Conservation (phyloP, 2,888 invertebrate species). For the Sylvicola fuscatus region DNA sequence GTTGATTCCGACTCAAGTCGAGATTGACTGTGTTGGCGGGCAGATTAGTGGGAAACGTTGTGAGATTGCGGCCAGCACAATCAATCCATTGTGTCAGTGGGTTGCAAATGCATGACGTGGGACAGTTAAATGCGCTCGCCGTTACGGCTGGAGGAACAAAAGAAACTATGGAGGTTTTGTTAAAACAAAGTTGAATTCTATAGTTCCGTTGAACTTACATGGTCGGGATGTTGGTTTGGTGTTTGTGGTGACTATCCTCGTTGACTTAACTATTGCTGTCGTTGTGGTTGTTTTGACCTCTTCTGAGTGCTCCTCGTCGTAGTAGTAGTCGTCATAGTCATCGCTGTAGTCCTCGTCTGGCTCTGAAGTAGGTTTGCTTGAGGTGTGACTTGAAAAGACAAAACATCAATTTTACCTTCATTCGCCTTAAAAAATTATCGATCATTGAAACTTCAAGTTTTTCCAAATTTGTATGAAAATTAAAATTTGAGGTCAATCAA, state of each 20-base stretch:
- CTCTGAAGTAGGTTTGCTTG: too few relatives aligned
- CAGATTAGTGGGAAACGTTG: slow-evolving; percentile 27
- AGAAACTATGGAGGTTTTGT: not conserved
- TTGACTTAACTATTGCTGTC: not conserved
- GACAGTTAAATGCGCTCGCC: slow-evolving; percentile 16
- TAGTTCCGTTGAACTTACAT: too few relatives aligned
- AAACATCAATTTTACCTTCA: too few relatives aligned
- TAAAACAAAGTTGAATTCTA: not conserved
- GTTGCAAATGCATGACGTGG: slow-evolving; percentile 17
- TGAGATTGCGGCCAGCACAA: slow-evolving; percentile 29
- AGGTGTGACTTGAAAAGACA: too few relatives aligned
- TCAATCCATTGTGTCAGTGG: slow-evolving; percentile 21
- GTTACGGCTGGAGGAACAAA: slow-evolving; percentile 11
- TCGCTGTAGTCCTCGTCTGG: too few relatives aligned
- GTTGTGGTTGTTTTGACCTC: not conserved
- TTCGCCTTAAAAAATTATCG: too few relatives aligned
- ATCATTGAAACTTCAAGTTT: too few relatives aligned
- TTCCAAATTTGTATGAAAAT: too few relatives aligned
- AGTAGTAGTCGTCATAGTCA: too few relatives aligned
- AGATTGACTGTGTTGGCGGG: slow-evolving; percentile 17
- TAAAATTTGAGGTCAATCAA: too few relatives aligned
- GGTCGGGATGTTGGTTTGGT: slow-evolving; percentile 1
- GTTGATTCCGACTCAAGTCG: slow-evolving; percentile 20
- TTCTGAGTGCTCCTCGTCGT: too few relatives aligned
- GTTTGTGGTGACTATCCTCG: too few relatives aligned